Percentiles rank a stretch among this genome's conserved stretches.
Evolutionary conservation across 2,113 vertebrate species (phyloP).

Genomic region (Myodes glareolus): DNA sequence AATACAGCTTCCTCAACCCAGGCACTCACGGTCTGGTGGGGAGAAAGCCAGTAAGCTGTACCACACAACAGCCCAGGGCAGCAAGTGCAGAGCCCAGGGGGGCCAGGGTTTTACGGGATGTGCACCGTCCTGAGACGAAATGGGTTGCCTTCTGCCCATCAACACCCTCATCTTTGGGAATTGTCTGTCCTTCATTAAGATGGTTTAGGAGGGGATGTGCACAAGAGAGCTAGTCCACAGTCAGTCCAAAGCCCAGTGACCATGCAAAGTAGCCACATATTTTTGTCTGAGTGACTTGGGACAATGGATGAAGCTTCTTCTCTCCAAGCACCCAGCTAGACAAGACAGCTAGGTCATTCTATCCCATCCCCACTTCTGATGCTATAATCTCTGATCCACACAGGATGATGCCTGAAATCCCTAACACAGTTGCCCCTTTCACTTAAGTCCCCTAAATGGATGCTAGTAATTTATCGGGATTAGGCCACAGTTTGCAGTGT

Average conservation of each 20-base stretch:
- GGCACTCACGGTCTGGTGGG: background rate
- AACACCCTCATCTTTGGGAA: background rate
- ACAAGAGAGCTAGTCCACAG: background rate
- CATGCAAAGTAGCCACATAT: background rate
- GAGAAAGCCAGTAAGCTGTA: background rate
- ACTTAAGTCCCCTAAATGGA: background rate
- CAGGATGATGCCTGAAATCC: no score
- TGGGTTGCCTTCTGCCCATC: background rate
- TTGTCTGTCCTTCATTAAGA: background rate
- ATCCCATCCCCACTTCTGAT: background rate
- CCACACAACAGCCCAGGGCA: accelerated
- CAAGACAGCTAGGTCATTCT: background rate
- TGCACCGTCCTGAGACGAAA: accelerated
- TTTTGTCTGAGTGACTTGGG: no score
- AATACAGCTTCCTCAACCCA: background rate
- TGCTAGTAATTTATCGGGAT: background rate
- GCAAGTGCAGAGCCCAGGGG: no score
- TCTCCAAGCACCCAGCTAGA: background rate
- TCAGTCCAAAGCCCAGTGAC: background rate
- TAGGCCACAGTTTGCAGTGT: background rate
- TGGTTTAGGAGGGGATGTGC: background rate
- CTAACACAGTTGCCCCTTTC: background rate
- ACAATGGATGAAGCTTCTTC: background rate
- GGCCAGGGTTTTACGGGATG: no score
- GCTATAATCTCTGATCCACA: background rate